Conservation (phyloP, 2,113 vertebrate genomes). For the Solenodon paradoxus region DNA sequence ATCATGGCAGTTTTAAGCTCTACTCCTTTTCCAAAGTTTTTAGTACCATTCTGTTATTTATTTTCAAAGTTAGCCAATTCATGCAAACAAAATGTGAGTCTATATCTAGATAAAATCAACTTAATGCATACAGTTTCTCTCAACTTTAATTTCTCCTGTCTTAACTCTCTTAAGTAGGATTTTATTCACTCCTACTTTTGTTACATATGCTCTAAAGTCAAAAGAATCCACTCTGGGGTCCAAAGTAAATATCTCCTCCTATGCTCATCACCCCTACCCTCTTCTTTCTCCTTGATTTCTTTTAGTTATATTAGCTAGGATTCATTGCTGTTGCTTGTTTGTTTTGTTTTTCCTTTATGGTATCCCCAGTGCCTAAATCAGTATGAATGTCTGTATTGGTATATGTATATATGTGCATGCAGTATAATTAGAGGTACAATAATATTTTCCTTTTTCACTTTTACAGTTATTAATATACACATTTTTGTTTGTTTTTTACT, state of each 20-base stretch:
- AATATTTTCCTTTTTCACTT: background rate
- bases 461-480: background rate
- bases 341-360: background rate
- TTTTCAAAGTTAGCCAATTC: background rate
- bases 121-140: background rate
- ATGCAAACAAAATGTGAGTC: background rate
- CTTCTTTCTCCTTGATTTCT: background rate
- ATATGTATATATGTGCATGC: no score
- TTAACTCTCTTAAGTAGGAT: background rate
- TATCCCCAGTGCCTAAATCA: background rate
- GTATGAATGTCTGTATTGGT: background rate
- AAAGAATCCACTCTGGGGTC: no score
- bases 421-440: background rate
- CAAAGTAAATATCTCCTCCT: background rate
- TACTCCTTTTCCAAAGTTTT: background rate
- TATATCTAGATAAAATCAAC: background rate
- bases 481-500: background rate
- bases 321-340: background rate
- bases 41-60: no score
- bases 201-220: background rate
- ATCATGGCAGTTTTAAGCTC: background rate
- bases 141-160: background rate
- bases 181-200: background rate
- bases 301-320: background rate
- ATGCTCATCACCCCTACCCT: background rate